These are phyloP conservation scores for Hirundichthys speculiger DNA, from an alignment of 2,113 vertebrate genomes.

Conservation along the genomic window DNA sequence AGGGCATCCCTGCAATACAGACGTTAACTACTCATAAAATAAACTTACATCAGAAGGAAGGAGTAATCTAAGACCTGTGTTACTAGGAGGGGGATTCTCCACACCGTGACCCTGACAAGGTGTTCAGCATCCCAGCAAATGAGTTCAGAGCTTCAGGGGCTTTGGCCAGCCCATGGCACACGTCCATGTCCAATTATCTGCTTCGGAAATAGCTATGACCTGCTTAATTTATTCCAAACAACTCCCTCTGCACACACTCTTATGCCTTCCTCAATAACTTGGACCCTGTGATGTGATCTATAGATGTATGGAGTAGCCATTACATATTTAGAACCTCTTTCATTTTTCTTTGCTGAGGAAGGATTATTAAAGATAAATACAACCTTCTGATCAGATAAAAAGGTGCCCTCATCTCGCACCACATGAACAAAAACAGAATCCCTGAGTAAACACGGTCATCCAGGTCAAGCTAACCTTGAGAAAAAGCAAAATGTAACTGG, in stretches of 20 bases:
- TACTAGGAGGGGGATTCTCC: slow-evolving; percentile 30
- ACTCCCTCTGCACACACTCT: slow-evolving; percentile 1
- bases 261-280: slow-evolving; percentile 21
- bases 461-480: no score
- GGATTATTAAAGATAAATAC: slow-evolving; percentile 44
- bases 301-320: slow-evolving; percentile 30
- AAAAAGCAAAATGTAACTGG: no score
- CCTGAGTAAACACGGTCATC: background rate
- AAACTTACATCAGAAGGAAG: no score
- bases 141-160: slow-evolving; percentile 52
- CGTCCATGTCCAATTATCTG: slow-evolving; percentile 69
- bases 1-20: no score
- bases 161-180: slow-evolving; percentile 45
- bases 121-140: slow-evolving; percentile 60
- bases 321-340: slow-evolving; percentile 24
- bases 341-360: slow-evolving; percentile 36
- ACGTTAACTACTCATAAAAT: no score
- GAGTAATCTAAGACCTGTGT: no score
- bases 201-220: slow-evolving; percentile 56
- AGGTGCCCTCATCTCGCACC: slow-evolving; percentile 22
- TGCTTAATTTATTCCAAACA: slow-evolving; percentile 53
- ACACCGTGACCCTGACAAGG: slow-evolving; percentile 50
- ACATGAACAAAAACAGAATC: slow-evolving; percentile 23
- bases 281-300: slow-evolving; percentile 1
- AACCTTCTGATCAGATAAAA: slow-evolving; percentile 37